Evolutionary conservation across 2,113 vertebrate species (phyloP), one percentile per base, ranked within the genome.

Genomic region (Oreotrochilus melanogaster): DNA sequence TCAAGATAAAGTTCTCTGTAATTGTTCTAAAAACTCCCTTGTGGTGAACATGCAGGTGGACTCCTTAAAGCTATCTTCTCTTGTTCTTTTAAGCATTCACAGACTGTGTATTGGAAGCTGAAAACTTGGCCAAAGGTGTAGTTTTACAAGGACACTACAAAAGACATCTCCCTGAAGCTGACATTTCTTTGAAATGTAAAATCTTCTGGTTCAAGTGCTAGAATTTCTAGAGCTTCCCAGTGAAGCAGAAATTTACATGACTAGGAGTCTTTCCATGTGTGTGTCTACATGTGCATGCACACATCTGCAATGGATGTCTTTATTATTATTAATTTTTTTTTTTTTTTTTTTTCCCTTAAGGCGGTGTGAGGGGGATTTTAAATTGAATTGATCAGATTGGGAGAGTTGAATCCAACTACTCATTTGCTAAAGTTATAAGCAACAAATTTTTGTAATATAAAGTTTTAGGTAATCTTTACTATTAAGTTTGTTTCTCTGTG

Each of bases 151-250:
- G 53, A 91, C 39, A 70, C 66, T 50, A 86, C 69, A 61, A 53
- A 67, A 92, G 66, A 31, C 27, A 24, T 60, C n/a, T 78, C n/a
- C 30, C 47, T 64, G 57, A 62, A 94, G 62, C 35, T 88, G 61
- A 22, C 35, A 25, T 67, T 86, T 27, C 43, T 89, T 95, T 91
- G 73, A 92, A 62, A 89, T 92, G 7, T 78, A 74, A 89, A 84
- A 14, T 50, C 31, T 61, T 78, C 42, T 86, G 18, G 17, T 88
- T 91, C 31, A 66, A 47, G 56, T 14, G 4, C 58, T 80, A 45
- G 15, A 78, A 64, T 71, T 81, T 58, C 19, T 84, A 70, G 60
- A 72, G 19, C 17, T 89, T 89, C 33, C 28, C 39, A 74, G 43
- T 37, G 31, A 74, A 78, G 12, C 3, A 92, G 57, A 81, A 81